These are phyloP conservation scores for Syngnathus typhle DNA, from an alignment of 2,113 vertebrate genomes.

Conservation along the genomic window DNA sequence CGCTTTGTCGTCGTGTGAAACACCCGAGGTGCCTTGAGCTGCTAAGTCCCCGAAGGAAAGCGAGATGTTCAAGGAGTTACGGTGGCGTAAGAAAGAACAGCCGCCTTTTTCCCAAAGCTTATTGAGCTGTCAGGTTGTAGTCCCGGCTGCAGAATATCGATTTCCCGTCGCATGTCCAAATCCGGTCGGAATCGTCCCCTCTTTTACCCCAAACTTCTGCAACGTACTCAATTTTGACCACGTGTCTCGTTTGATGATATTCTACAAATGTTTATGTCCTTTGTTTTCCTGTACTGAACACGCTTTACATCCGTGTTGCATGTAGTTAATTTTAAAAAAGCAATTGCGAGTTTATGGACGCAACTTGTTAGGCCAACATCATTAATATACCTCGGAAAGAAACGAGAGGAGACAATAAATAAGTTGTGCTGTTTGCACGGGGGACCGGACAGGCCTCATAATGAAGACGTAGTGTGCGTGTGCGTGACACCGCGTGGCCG, in stretches of 20 bases:
- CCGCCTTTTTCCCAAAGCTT: conserved; percentile 37
- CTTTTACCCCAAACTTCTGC: conserved; percentile 23
- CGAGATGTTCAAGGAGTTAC: conserved; percentile 13
- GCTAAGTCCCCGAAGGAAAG: conserved; percentile 47
- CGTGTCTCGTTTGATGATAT: too few relatives aligned
- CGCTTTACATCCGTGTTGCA: background rate
- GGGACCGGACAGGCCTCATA: conserved; percentile 50
- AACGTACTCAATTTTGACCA: background rate
- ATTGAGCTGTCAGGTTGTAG: conserved; percentile 64
- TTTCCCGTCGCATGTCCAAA: conserved; percentile 50
- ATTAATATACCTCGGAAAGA: background rate
- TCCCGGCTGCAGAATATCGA: conserved; percentile 48
- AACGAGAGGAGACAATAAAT: conserved; percentile 41
- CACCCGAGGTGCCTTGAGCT: conserved; percentile 41
- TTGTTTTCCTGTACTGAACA: too few relatives aligned
- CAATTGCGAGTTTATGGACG: background rate
- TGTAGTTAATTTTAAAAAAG: background rate
- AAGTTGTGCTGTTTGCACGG: conserved; percentile 36
- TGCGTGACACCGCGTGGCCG: conserved; percentile 23
- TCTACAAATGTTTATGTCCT: too few relatives aligned
- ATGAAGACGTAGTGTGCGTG: conserved; percentile 49
- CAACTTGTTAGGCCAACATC: background rate
- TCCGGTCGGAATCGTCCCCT: background rate
- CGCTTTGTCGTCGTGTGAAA: conserved; percentile 56
- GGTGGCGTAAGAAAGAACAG: conserved; percentile 22